Percentiles rank a stretch among this genome's conserved stretches.
These are phyloP conservation scores for rabbit (Oryctolagus cuniculus) DNA, from an alignment of 2,113 vertebrate genomes.

Conservation along the genomic window mOryCun1.1 NC_091441.1:94991001-94991500, in stretches of 20 bases:
- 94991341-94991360: background rate
- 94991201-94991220: background rate
- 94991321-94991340: background rate
- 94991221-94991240: background rate
- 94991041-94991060: background rate
- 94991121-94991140: background rate
- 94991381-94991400: no score
- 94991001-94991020: conserved; percentile 91
- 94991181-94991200: background rate
- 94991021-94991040: background rate
- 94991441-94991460: background rate
- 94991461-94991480: background rate
- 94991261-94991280: background rate
- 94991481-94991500: background rate
- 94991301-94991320: background rate
- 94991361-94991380: fast-evolving
- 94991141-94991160: background rate
- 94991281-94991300: background rate
- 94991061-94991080: background rate
- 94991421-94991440: background rate
- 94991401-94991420: no score
- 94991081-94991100: background rate
- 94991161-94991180: background rate
- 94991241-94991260: background rate
- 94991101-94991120: background rate